phyloP scores from a whole-genome alignment of 2,113 vertebrate genomes.

The Sphyrna mokarran region DNA sequence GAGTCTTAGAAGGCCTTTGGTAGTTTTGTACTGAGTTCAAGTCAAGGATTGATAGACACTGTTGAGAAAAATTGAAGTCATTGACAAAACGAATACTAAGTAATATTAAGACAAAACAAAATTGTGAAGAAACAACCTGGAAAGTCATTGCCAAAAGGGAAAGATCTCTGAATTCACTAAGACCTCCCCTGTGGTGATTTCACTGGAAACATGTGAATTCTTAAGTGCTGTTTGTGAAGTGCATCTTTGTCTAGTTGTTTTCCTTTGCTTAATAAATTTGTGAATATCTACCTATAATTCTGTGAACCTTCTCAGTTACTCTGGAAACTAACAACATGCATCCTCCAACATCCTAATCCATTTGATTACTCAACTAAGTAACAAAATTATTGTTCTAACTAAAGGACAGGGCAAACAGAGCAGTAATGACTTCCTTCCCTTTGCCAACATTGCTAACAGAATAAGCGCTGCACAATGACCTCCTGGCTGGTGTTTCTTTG shows the following conservation, averaged over 20 bases:
- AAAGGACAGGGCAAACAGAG: neutral
- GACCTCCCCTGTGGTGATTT: neutral
- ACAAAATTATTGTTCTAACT: neutral
- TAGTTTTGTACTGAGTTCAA: neutral
- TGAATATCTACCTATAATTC: neutral
- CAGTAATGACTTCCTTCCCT: conserved; percentile 19
- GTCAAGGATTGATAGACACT: neutral
- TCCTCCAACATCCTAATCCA: neutral
- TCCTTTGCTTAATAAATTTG: neutral
- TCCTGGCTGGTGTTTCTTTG: neutral
- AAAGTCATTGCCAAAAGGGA: neutral
- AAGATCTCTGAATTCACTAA: neutral
- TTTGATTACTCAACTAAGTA: neutral
- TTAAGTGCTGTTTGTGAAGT: neutral
- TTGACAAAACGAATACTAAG: neutral
- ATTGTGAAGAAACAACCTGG: neutral
- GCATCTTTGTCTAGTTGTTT: neutral
- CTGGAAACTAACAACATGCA: neutral
- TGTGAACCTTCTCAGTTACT: neutral
- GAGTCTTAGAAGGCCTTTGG: neutral
- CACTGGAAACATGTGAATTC: too few relatives aligned
- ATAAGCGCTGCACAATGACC: neutral
- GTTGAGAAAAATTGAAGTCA: neutral
- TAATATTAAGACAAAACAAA: neutral
- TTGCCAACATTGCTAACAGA: neutral